Evolutionary conservation across 2,888 invertebrate genomes (phyloP), one percentile per base, ranked within the genome.

Genomic region (Cryptus armator): DNA sequence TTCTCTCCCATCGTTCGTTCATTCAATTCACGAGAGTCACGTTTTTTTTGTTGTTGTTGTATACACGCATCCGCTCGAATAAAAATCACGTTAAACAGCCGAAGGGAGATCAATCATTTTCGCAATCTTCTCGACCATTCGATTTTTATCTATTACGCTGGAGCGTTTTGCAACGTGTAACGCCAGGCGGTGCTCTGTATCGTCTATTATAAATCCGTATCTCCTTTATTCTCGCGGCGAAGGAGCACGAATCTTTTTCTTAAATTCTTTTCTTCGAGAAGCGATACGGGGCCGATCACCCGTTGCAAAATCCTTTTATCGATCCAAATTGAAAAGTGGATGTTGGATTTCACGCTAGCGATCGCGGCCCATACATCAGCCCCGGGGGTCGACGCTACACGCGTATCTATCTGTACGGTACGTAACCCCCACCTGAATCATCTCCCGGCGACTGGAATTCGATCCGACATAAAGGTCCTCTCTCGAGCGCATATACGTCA

Each of bases 391-490:
- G 37, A 37, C 1, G 37, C 37, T 37, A 37, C 6, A 37, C 46
- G 14, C 74, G 43, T 48, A 43, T 62, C 19, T 56, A 68, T 74
- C 44, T 62, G 67, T 68, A 70, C 16, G 37, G 59, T 46, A 44
- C 46, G 48, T 14, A 32, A 51, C 37, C 19, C 70, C 76, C 9
- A 67, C 62, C 75, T 82, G 72, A 79, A 79, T 85, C 75, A 79
- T 79, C 56, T 85, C 79, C 79, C 76, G 62, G 71, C 75, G 68
- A 75, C 75, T 76, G 75, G 72, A 83, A 68, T 83, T 83, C 77
- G 74, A 84, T 84, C 71, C 74, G 79, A 75, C 79, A 75, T 75
- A 59, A 81, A 81, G 70, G 70, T 83, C 70, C 79, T 79, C 53
- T 53, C 74, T 48, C 46, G 74, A 24, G 37, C 32, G 48, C 64